Conservation (phyloP, 2,797 vertebrate genomes). For the Caiman crocodilus region DNA sequence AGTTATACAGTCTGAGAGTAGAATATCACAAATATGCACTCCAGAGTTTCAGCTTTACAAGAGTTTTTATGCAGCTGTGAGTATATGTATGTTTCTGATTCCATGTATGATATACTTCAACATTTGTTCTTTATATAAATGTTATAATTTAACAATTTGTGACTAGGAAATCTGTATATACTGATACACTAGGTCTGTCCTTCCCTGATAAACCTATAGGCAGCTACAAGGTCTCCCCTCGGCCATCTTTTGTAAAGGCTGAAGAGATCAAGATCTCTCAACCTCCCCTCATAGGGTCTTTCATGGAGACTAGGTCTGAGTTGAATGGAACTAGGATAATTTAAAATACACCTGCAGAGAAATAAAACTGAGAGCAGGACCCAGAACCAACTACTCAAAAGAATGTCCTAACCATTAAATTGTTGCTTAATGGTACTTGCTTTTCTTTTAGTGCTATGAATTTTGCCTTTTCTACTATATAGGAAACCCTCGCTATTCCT, state of each 20-base stretch:
- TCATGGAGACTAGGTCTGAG: rapidly evolving
- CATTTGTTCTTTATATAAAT: not conserved
- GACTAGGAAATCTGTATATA: not conserved
- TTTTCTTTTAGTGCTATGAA: no score
- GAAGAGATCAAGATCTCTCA: no score
- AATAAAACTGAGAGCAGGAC: no score
- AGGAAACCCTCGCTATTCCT: no score
- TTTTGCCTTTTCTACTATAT: no score
- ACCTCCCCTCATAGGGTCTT: no score
- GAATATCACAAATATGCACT: not conserved
- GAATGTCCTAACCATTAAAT: no score
- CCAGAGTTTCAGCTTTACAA: not conserved
- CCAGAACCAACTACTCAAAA: no score
- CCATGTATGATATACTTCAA: not conserved
- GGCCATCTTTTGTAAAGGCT: no score
- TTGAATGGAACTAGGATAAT: not conserved
- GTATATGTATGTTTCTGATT: not conserved
- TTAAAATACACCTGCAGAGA: not conserved
- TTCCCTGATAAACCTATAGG: no score
- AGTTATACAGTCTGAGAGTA: not conserved
- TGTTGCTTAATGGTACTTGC: no score
- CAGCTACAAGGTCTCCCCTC: no score
- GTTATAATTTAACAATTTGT: not conserved
- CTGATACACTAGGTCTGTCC: rapidly evolving
- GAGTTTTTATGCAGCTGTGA: not conserved